A percentile compares a stretch with the other conserved stretches of the same genome.
These are phyloP conservation scores for Phainopepla nitens DNA, from an alignment of 2,113 vertebrate species.

Conservation along the genomic window DNA sequence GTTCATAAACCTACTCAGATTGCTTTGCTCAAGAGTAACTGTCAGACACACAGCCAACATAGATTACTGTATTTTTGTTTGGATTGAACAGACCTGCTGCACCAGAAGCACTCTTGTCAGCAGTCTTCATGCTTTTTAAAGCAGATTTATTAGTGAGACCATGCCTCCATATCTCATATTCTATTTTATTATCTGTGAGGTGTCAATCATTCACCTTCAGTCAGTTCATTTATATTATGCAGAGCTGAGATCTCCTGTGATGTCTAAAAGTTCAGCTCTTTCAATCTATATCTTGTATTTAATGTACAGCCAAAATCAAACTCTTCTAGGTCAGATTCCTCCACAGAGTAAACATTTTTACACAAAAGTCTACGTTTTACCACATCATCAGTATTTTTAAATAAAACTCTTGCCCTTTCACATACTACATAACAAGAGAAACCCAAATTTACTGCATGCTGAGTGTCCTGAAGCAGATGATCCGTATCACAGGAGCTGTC, in stretches of 20 bases:
- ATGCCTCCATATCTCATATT: neutral
- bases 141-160: neutral
- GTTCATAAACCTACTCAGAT: neutral
- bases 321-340: neutral
- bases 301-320: neutral
- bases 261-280: neutral
- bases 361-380: neutral
- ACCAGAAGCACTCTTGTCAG: neutral
- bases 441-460: neutral
- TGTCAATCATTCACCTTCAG: neutral
- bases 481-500: neutral
- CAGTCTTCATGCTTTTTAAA: neutral
- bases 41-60: neutral
- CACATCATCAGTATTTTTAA: neutral
- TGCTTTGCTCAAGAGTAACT: neutral
- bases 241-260: neutral
- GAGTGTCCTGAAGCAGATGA: neutral
- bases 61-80: neutral
- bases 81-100: neutral
- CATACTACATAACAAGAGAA: neutral
- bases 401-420: neutral
- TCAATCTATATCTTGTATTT: neutral
- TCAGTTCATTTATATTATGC: neutral
- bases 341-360: neutral
- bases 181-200: neutral